A percentile compares a stretch with the other conserved stretches of the same genome.
These are phyloP conservation scores for Sciaenops ocellatus DNA, from an alignment of 2,797 vertebrate genomes.

Conservation along the genomic window DNA sequence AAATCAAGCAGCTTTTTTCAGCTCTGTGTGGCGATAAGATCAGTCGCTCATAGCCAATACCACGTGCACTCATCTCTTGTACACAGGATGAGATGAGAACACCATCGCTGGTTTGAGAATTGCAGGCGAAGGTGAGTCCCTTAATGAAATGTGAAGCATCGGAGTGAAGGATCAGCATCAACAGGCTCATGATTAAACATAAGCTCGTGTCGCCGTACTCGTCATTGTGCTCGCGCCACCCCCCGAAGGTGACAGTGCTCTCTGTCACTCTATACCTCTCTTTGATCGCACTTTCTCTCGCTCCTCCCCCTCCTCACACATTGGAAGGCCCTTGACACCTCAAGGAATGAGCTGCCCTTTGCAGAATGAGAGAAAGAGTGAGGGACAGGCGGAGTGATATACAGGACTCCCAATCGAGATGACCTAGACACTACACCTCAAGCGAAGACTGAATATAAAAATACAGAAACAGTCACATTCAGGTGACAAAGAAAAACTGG, in stretches of 20 bases:
- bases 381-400: conserved; percentile 42
- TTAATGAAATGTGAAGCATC: conserved; percentile 65
- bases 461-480: conserved; percentile 23
- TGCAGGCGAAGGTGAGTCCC: conserved; percentile 58
- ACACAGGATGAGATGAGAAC: conserved; percentile 19
- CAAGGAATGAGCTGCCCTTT: conserved; percentile 76
- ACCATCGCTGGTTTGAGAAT: conserved; percentile 37
- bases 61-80: conserved; percentile 19
- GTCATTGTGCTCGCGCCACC: conserved; percentile 57
- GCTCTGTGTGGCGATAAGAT: conserved; percentile 59
- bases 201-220: conserved; percentile 63
- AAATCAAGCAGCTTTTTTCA: conserved; percentile 56
- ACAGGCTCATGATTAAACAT: conserved; percentile 82
- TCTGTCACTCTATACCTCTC: conserved; percentile 40
- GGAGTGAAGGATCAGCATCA: conserved; percentile 70
- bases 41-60: conserved; percentile 34
- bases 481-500: conserved; percentile 29
- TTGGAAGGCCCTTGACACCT: conserved; percentile 73
- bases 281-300: conserved; percentile 64
- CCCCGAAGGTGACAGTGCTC: conserved; percentile 65
- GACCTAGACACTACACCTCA: conserved; percentile 12
- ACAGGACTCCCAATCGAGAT: conserved; percentile 31
- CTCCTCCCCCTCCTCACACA: conserved; percentile 55
- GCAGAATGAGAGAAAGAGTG: conserved; percentile 48
- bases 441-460: conserved; percentile 41